Evolutionary conservation across 2,888 invertebrate genomes (phyloP).

Genomic region (Phytoseiulus persimilis): DNA sequence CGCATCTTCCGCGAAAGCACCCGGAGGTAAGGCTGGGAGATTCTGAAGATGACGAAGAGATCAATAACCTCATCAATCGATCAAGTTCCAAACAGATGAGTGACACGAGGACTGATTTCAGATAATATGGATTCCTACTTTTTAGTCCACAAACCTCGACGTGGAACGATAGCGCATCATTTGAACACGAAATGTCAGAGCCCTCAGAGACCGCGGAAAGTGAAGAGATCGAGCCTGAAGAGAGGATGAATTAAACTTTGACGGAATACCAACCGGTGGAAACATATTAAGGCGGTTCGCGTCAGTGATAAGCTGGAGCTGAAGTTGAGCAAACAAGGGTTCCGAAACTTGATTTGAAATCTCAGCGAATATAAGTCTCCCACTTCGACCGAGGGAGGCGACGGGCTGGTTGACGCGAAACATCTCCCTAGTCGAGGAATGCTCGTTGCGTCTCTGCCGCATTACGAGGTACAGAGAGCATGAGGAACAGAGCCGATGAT

Average conservation of each 20-base stretch:
- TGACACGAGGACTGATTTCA: background rate
- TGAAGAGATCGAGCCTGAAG: background rate
- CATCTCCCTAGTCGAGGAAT: background rate
- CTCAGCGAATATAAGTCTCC: background rate
- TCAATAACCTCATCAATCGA: background rate
- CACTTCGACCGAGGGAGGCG: background rate
- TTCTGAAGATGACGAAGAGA: background rate
- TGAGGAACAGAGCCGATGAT: background rate
- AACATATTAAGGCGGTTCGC: background rate
- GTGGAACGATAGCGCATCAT: background rate
- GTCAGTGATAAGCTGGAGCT: background rate
- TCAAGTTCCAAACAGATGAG: too few species aligned
- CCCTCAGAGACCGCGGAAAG: background rate
- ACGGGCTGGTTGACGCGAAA: background rate
- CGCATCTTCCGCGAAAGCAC: conserved; percentile 77
- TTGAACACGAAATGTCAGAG: background rate
- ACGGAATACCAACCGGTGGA: background rate
- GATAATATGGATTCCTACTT: background rate
- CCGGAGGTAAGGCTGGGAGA: conserved; percentile 60
- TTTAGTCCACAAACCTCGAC: background rate
- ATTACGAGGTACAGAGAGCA: background rate
- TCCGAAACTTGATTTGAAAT: background rate
- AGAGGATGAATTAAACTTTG: background rate
- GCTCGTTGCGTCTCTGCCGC: background rate
- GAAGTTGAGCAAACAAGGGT: background rate